phyloP scores from a whole-genome alignment of 2,113 vertebrate species.

The Hemichromis elongatus region DNA sequence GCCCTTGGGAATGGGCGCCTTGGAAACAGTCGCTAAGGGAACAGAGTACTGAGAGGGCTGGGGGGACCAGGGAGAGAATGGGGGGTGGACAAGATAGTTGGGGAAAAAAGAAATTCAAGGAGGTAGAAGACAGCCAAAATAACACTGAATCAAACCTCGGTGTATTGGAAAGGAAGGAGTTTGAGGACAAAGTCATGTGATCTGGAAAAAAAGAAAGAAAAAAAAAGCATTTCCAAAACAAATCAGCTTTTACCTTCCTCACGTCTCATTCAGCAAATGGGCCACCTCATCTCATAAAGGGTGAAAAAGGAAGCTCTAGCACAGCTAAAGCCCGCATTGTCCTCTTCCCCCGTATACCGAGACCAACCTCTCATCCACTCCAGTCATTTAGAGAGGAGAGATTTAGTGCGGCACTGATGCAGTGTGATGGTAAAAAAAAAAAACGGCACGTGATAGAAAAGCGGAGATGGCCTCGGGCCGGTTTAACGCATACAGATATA shows the following conservation, averaged over 20 bases:
- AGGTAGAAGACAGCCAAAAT: neutral
- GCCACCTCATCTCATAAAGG: constrained; percentile 31
- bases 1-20: constrained; percentile 69
- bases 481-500: constrained; percentile 43
- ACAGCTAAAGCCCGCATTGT: constrained; percentile 39
- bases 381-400: constrained; percentile 62
- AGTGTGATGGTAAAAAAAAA: constrained; percentile 25
- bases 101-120: neutral
- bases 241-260: constrained; percentile 16
- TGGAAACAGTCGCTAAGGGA: constrained; percentile 79
- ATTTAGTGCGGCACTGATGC: constrained; percentile 54
- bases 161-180: neutral
- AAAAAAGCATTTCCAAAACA: neutral
- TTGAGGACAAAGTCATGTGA: neutral
- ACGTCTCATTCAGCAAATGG: constrained; percentile 28
- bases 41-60: constrained; percentile 54
- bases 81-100: constrained; percentile 10
- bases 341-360: constrained; percentile 48
- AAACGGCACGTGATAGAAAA: constrained; percentile 33
- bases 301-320: constrained; percentile 42
- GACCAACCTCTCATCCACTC: constrained; percentile 58
- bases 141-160: neutral
- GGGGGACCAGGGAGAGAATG: neutral
- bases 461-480: constrained; percentile 31
- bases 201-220: neutral